Base-by-base conservation (phyloP, 92 coral and sea anemone species). In the Desmophyllum pertusum region DNA sequence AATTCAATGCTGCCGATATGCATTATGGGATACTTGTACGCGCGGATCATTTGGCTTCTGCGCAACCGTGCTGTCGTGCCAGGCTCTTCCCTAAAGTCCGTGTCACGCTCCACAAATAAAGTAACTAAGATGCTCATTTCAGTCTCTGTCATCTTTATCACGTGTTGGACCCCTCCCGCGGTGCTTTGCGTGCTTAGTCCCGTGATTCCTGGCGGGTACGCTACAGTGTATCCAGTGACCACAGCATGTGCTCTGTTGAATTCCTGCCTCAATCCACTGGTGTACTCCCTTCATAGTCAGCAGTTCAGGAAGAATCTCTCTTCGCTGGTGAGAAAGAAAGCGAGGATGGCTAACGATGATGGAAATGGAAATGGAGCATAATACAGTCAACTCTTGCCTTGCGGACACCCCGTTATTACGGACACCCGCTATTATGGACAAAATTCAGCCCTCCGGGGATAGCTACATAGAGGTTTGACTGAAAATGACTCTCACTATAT, bases 191-290 rank as follows among this genome's bases (percentile, higher is more conserved):
- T 14, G 38, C 4, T 43, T 36, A 27, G 51, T 42, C 57, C 35
- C 38, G 30, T 72, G 38, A 37, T 43, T 72, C 53, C 33, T 43
- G 53, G 77, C 23, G 77, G 38, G 37, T 29, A 72, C 8, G 19
- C 14, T 39, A 68, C 73, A 35, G 51, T 42, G 35, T 5, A 27
- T 72, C 6, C 13, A 4, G 38, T 40, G 38, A 4, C 57, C 18
- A 41, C 18, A 3, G 53, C n/a, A 14, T 36, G 31, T 3, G 77
- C 77, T 35, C 51, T 72, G 57, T 27, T 40, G 57, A 43, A 43
- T 36, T 40, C 77, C 77, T 11, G 51, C 2, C 59, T 72, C 35
- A 72, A 72, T 72, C 53, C 53, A 72, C 53, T 72, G 77, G 77
- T n/a, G 19, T 72, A 72, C 73, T 31, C 73, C 11, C 73, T 68